phyloP scores from a whole-genome alignment of 2,888 invertebrate genomes.

The Melinaea marsaeus region DNA sequence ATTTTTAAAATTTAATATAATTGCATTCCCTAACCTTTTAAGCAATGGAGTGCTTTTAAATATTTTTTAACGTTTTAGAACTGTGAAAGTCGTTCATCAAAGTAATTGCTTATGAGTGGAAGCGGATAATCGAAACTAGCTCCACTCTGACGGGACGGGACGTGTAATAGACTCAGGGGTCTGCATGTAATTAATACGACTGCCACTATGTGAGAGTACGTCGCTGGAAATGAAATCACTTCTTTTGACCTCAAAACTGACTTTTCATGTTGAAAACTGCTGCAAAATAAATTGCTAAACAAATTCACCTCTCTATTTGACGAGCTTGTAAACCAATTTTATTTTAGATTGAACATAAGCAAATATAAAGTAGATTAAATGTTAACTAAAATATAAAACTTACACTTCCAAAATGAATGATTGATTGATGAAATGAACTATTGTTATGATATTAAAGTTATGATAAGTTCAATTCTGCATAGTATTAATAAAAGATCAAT shows the following conservation, averaged over 20 bases:
- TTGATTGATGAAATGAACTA: no score
- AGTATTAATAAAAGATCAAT: no score
- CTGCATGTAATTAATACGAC: conserved; percentile 76
- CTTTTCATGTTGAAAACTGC: conserved; percentile 51
- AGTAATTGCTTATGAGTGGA: conserved; percentile 76
- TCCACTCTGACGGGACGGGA: conserved; percentile 58
- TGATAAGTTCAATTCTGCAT: no score
- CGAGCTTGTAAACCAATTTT: background rate
- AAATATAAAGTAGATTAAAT: background rate
- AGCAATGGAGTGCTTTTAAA: conserved; percentile 38
- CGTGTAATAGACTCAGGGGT: conserved; percentile 73
- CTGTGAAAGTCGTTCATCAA: conserved; percentile 67
- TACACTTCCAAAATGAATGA: no score
- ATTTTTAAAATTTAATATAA: no score
- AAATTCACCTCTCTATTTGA: conserved; percentile 11
- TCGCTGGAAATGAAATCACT: conserved; percentile 63
- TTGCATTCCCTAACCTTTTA: no score
- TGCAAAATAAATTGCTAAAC: conserved; percentile 9
- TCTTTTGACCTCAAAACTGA: conserved; percentile 62
- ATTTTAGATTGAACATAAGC: background rate
- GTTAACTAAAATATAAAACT: no score
- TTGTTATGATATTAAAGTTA: no score
- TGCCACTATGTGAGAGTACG: conserved; percentile 67
- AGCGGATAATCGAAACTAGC: conserved; percentile 74
- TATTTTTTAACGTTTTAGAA: conserved; percentile 66